Conservation (phyloP, 2,888 invertebrate genomes). For the Drosophila colorata region DNA sequence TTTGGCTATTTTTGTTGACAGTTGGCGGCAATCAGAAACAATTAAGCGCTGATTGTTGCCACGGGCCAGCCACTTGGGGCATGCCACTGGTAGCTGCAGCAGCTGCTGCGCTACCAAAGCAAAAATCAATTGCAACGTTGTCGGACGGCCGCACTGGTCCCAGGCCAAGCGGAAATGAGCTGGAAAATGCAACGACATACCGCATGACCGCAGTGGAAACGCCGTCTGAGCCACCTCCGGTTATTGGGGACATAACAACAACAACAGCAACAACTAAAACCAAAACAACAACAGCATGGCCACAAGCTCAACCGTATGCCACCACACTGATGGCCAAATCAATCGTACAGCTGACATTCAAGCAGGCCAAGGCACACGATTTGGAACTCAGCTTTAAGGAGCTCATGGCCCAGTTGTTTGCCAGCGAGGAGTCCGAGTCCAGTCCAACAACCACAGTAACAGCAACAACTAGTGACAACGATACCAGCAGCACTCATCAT, state of each 20-base stretch:
- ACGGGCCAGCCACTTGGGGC: slow-evolving; percentile 51
- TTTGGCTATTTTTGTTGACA: slow-evolving; percentile 82
- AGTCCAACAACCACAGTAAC: slow-evolving; percentile 13
- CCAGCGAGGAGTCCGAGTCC: slow-evolving; percentile 39
- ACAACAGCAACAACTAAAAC: too few relatives aligned
- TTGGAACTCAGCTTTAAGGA: slow-evolving; percentile 69
- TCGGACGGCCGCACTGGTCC: slow-evolving; percentile 9
- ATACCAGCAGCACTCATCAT: slow-evolving; percentile 51
- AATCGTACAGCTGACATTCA: slow-evolving; percentile 40
- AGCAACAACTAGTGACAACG: slow-evolving; percentile 16
- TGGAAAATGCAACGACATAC: slow-evolving; percentile 69
- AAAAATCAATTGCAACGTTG: slow-evolving; percentile 48
- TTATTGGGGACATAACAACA: slow-evolving; percentile 64
- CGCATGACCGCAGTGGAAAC: slow-evolving; percentile 56
- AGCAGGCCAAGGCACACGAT: slow-evolving; percentile 48
- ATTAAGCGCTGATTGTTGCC: slow-evolving; percentile 69
- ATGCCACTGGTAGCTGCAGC: slow-evolving; percentile 44
- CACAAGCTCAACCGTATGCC: slow-evolving; percentile 34
- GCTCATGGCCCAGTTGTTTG: slow-evolving; percentile 63
- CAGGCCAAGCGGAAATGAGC: slow-evolving; percentile 66
- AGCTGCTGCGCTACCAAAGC: slow-evolving; percentile 29
- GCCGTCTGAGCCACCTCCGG: slow-evolving; percentile 21
- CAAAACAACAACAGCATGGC: slow-evolving; percentile 31
- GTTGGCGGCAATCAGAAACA: slow-evolving; percentile 76
- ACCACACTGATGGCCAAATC: slow-evolving; percentile 38